Evolutionary conservation across 2,888 invertebrate genomes (phyloP), one percentile per base, ranked within the genome.

Genomic region (Achlya flavicornis): DNA sequence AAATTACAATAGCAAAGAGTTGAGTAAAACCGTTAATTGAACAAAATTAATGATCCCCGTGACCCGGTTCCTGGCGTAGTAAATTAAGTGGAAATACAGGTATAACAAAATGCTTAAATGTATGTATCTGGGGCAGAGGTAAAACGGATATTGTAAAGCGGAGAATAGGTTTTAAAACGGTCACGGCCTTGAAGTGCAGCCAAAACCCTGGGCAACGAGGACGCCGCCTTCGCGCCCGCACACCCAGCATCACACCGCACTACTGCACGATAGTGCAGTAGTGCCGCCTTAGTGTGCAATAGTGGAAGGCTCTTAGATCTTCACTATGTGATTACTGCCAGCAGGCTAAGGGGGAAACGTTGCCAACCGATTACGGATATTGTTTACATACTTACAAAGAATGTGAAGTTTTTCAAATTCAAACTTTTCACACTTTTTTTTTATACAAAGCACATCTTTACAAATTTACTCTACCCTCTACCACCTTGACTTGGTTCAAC

Each of bases 171-270:
- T 35, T 72, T 70, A 71, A 71, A 69, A 65, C 73, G 75, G 74
- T 73, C 75, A 68, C 66, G 70, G 67, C 72, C 77, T 76, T 77
- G 75, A 77, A 66, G 19, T 63, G 33, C 59, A 62, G 74, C 77
- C 76, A 75, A 74, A 66, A 68, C 19, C 63, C 26, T 61, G 26
- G 57, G 64, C 57, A 26, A 3, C n/a, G 16, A 46, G 60, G 57
- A 57, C 64, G 64, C 41, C 61, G 63, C 63, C 63, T n/a, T 38
- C 63, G 33, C 57, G 57, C 33, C 35, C 60, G 53, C 58, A 38
- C 16, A 35, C 32, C 16, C 26, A 26, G 41, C 41, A 4, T 16
- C 16, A 16, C 48, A 16, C 16, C 48, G 48, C 48, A 48, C n/a
- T 10, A 6, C 48, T n/a, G 2, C 4, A 3, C 5, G 3, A 53